Evolutionary conservation across 92 coral and sea anemone species (phyloP), one percentile per base, ranked within the genome.

Genomic region (Bergia puertoricense): DNA sequence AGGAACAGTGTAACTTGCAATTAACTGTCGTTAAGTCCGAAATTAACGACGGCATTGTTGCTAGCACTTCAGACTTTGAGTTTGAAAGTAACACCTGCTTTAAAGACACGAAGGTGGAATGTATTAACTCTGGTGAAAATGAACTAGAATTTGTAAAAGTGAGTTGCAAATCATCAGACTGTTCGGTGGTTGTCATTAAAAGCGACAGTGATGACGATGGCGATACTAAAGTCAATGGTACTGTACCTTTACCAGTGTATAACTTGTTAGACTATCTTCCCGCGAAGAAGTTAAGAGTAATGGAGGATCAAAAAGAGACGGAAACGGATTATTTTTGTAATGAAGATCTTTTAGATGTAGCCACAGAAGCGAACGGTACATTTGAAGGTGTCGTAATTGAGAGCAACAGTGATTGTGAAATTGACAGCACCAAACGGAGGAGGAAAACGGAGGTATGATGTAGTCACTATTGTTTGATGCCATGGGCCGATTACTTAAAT

Each of bases 201-300:
- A 23, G n/a, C n/a, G 69, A 62, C 69, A 48, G 20, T n/a, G 82
- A 79, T 3, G 82, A 50, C 8, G 67, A 79, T 23, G 82, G 15
- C 6, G 39, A 44, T 50, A 67, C 14, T 15, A 30, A 48, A 79
- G 56, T 18, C 40, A 79, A 38, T 48, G 66, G 23, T 0, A 38
- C 20, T 14, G 9, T 46, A 20, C 36, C 44, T 3, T 40, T 74
- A 74, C 44, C 18, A 46, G 15, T 79, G 42, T 79, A 48, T 3
- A 79, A 79, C 43, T 8, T 79, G 66, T 46, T 50, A 36, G 67
- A 79, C 56, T 79, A 79, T 50, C 82, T 79, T 15, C 82, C 82
- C 2, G 82, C 67, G 3, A 11, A 79, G 39, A 79, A 23, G 20
- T 22, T 50, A 30, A 79, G 82, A 79, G 62, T 22, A 20, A 79